phyloP scores from a whole-genome alignment of 2,888 invertebrate genomes.

The Cheilosia pagana region DNA sequence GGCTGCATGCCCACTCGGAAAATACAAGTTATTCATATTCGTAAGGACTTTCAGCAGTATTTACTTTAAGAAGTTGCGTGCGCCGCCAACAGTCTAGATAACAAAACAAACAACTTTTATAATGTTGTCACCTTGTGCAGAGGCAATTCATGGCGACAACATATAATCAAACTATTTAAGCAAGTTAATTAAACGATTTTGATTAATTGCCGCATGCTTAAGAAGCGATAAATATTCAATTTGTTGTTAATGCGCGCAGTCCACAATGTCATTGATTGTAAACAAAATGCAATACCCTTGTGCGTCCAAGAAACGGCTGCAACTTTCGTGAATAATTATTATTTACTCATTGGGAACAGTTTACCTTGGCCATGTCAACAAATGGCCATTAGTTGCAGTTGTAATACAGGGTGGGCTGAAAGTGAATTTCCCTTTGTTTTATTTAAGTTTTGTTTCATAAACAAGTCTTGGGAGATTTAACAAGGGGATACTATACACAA shows the following conservation, averaged over 20 bases:
- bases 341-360: slow-evolving; percentile 38
- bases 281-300: slow-evolving; percentile 42
- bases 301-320: slow-evolving; percentile 14
- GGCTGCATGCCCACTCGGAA: background rate
- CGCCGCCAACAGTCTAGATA: background rate
- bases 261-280: slow-evolving; percentile 43
- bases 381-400: slow-evolving; percentile 16
- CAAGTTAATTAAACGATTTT: slow-evolving; percentile 37
- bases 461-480: too few relatives aligned
- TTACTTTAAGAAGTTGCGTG: slow-evolving; percentile 1
- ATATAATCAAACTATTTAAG: slow-evolving; percentile 56
- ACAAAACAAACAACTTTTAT: background rate
- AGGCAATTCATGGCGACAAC: slow-evolving; percentile 30
- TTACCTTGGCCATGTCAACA: slow-evolving; percentile 50
- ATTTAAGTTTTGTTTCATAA: too few relatives aligned
- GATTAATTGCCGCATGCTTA: slow-evolving; percentile 32
- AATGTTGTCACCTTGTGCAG: slow-evolving; percentile 9
- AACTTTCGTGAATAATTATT: slow-evolving; percentile 58
- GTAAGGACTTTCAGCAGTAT: background rate
- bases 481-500: too few relatives aligned
- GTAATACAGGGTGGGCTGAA: background rate
- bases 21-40: background rate
- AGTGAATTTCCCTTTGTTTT: background rate
- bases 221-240: slow-evolving; percentile 54
- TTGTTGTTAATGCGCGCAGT: slow-evolving; percentile 37